Conservation (phyloP, 2,113 vertebrate genomes). For the Ceyx margarethae region DNA sequence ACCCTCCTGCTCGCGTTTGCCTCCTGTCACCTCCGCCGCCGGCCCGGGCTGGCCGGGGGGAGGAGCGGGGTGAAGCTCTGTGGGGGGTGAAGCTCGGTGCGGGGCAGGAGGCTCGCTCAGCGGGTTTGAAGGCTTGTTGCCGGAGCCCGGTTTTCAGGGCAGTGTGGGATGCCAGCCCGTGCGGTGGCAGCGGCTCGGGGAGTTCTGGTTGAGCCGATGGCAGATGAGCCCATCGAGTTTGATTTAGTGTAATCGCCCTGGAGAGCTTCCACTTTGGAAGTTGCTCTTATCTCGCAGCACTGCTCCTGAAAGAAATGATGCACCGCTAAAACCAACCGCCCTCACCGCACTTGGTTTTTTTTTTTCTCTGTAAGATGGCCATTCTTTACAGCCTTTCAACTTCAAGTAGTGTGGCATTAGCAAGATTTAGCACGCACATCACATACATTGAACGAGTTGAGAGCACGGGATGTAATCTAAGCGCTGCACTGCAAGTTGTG, state of each 20-base stretch:
- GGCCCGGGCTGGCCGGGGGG: neutral
- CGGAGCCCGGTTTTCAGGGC: neutral
- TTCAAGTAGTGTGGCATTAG: rapidly evolving
- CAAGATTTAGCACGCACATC: neutral
- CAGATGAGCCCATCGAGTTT: rapidly evolving
- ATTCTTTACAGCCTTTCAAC: neutral
- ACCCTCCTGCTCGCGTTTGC: neutral
- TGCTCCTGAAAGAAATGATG: neutral
- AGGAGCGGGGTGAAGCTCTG: neutral
- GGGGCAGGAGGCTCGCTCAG: rapidly evolving
- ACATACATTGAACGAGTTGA: neutral
- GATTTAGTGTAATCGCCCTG: rapidly evolving
- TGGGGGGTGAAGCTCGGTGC: rapidly evolving
- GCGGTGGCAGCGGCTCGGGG: rapidly evolving
- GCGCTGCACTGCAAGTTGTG: neutral
- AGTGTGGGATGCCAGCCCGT: neutral
- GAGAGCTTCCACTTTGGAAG: rapidly evolving
- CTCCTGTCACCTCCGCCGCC: neutral
- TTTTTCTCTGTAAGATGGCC: neutral
- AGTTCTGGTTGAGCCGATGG: neutral
- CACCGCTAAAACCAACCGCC: rapidly evolving
- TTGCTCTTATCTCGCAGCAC: neutral
- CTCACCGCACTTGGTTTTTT: neutral
- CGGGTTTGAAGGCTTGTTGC: neutral
- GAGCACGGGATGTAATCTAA: neutral